Evolutionary conservation across 2,797 vertebrate genomes (phyloP), one percentile per base, ranked within the genome.

Genomic region (Cichlasoma orientale): DNA sequence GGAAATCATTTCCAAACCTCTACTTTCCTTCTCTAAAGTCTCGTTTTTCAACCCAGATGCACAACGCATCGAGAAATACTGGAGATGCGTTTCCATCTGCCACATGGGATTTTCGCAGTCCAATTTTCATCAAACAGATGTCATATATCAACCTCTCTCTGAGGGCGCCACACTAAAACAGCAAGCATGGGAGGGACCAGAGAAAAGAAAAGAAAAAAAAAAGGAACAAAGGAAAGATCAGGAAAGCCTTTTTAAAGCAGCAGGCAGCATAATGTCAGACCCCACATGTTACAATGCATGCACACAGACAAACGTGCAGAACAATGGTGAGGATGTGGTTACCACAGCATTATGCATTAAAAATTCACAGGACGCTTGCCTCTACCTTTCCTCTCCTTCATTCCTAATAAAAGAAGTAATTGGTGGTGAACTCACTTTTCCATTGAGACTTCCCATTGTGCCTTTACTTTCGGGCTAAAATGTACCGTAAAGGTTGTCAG

Each of bases 91-190:
- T 91, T 92, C 89, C 86, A 77, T 85, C 80, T 79, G 88, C 86
- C 94, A 94, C 92, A 59, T 54, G 94, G 92, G 94, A 95, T 84
- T 79, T 78, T 79, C 77, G 72, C 82, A 90, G 93, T 93, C 89
- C 91, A 93, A 91, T 93, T 94, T 91, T 90, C 88, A 87, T 89
- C 87, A 85, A 94, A 90, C 95, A 96, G 94, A 95, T 95, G 95
- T 94, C 92, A 92, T 93, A 92, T 90, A 95, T 94, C 89, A 94
- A 88, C 81, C 75, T 71, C 80, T 90, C 89, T 89, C 86, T 68
- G 86, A 83, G 84, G 83, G 91, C 82, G 90, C 87, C 80, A 91
- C 75, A 77, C 79, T 80, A 57, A 53, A 66, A 74, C 68, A 86
- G 82, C 80, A 70, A 77, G 54, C 57, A 74, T 79, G 80, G 75